Base-by-base conservation (phyloP, 2,797 vertebrate genomes). In the Rhinogobio ventralis region DNA sequence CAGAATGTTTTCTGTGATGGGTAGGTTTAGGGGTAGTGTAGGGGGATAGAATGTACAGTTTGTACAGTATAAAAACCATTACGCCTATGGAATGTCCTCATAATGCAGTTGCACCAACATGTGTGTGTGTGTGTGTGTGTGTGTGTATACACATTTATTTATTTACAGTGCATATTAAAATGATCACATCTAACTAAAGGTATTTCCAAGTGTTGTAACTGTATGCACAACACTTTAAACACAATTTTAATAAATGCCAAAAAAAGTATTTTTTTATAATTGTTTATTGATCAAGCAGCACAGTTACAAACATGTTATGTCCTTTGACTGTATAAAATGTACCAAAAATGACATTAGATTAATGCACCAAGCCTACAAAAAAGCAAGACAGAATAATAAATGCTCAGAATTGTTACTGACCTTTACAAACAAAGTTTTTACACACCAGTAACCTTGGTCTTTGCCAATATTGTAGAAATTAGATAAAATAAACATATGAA, bases 211-310 rank as follows among this genome's bases (percentile, higher is more conserved):
- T 68, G 33, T 46, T 19, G 39, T 46, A 1, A 23, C 28, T 14
- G 25, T 46, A 46, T n/a, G 28, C 20, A 49, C 0, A 1, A 46
- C 25, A 19, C 15, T 25, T 60, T 62, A 60, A 75, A 75, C n/a
- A 15, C 7, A 28, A 64, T 78, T 62, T 62, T 7, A 33, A 51
- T 10, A 39, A 36, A 30, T 19, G 7, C 1, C 0, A 60, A 53
- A 15, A 45, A 55, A 28, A 20, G 25, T 13, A 39, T 17, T 72
- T 71, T n/a, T 53, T 17, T 39, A 30, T 9, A 8, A 49, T n/a
- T 7, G 13, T 83, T 84, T 84, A 84, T 79, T 84, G 83, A 79
- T 71, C 66, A 71, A 84, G 66, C 82, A 77, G 49, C 74, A 75
- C 60, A 17, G 39, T 79, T 49, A 84, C 82, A 84, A 84, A 84